Conservation (phyloP, 2,888 invertebrate species). For the Diaphora mendica region DNA sequence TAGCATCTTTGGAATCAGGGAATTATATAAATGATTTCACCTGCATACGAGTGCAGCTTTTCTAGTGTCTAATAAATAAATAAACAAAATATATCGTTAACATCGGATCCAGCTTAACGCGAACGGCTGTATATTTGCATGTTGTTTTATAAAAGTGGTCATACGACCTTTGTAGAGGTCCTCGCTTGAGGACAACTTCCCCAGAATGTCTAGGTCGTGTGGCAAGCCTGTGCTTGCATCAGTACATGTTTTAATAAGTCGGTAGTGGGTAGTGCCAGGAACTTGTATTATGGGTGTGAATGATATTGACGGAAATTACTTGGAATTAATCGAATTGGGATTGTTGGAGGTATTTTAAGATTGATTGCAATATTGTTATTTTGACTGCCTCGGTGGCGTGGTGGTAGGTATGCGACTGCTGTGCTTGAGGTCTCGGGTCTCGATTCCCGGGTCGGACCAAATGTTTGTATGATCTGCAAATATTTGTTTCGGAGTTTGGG, state of each 20-base stretch:
- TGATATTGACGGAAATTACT: neutral
- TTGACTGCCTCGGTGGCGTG: no score
- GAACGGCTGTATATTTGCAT: conserved; percentile 32
- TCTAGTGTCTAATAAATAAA: conserved; percentile 14
- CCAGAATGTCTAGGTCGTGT: conserved; percentile 52
- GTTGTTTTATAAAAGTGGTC: conserved; percentile 30
- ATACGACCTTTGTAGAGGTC: conserved; percentile 45
- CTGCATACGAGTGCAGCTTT: neutral
- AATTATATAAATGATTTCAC: neutral
- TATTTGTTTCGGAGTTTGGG: no score
- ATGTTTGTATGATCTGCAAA: no score
- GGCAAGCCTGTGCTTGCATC: conserved; percentile 4
- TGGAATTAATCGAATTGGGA: neutral
- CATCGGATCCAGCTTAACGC: conserved; percentile 37
- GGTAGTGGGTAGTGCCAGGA: neutral
- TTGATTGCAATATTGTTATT: no score
- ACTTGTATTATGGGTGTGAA: neutral
- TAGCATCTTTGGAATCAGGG: neutral
- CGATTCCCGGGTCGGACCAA: no score
- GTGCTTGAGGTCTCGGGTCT: no score
- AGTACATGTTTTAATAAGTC: neutral
- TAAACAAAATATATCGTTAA: conserved; percentile 30
- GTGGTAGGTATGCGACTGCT: no score
- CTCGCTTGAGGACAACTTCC: conserved; percentile 52
- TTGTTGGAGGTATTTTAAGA: no score